Evolutionary conservation across 2,888 invertebrate genomes (phyloP), one percentile per base, ranked within the genome.

Genomic region (Caenorhabditis drosophilae): DNA sequence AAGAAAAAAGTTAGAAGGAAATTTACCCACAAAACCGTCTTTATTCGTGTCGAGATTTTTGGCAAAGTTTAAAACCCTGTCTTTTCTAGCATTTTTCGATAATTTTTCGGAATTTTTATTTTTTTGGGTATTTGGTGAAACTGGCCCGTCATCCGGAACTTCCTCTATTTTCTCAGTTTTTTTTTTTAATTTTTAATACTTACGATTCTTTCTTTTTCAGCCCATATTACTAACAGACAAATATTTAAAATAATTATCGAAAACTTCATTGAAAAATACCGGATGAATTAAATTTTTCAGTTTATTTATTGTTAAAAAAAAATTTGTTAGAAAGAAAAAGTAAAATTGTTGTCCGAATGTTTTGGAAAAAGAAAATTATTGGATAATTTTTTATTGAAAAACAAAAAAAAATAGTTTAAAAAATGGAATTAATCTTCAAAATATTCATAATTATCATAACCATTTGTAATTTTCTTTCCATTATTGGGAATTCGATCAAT

Each of bases 1-100:
- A n/a, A n/a, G n/a, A n/a, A n/a, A n/a, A n/a, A n/a, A n/a, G n/a
- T n/a, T n/a, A n/a, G n/a, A n/a, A n/a, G n/a, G n/a, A n/a, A 11
- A 15, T 46, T 90, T 88, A 84, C 91, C 90, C 62, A 97, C 89
- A 70, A 86, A 86, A 63, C 89, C 86, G 85, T 97, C 92, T 23
- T 88, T 87, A 84, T 94, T 90, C 49, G 89, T 85, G 86, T 97
- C 97, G 92, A 97, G 95, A 84, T 91, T 90, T 11, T 87, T 87
- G 26, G 94, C 87, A 49, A 66, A 66, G 44, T 55, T 59, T 44
- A 52, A 40, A 1, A 64, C 64, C 25, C 54, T 64, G 27, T 58
- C 57, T 86, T 48, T 96, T 86, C 70, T 93, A 87, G 78, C 87
- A 87, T 84, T 91, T 23, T 23, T 23, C 4, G 7, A 7, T 22